Base-by-base conservation (phyloP, 2,797 vertebrate genomes). In the Schizothorax lantsangensis region DNA sequence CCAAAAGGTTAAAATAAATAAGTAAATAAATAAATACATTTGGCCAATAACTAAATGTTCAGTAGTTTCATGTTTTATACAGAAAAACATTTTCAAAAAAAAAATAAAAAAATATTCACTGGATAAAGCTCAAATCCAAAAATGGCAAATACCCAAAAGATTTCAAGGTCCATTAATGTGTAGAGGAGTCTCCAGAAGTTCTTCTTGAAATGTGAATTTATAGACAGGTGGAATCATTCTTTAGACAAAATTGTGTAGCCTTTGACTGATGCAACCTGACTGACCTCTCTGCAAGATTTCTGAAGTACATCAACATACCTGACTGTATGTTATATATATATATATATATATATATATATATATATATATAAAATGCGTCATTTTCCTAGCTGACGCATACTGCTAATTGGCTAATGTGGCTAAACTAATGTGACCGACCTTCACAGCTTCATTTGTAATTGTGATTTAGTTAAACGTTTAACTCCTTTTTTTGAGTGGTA, bases 391-490 rank as follows among this genome's bases (percentile, higher is more conserved):
- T 73, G 36, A 59, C 38, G 38, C 21, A 54, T 73, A 23, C 36
- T 52, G 73, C 40, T 77, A 77, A 84, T 52, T 38, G 72, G 30
- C 71, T 84, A 83, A 73, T 45, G n/a, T 62, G 38, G 6, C 19
- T 38, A 77, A 84, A 66, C 72, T 84, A 77, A 52, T 84, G 45
- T 77, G 43, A 84, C 83, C 30, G 59, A 64, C 57, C 82, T 64
- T 75, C 43, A 7, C 71, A 74, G 26, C 40, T 84, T 66, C 12
- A 21, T 78, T 84, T 68, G 83, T 64, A 77, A 66, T 78, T 83
- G 81, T 74, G 81, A 74, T 83, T 73, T 73, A 68, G 59, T 84
- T 77, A 68, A 47, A 64, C 4, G 14, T 75, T 66, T 77, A 77
- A 84, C 59, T 66, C 40, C 57, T 54, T 30, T 52, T 77, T 71